Evolutionary conservation across 1,140 invertebrate species (phyloP).

Genomic region (Sycophila sp.): DNA sequence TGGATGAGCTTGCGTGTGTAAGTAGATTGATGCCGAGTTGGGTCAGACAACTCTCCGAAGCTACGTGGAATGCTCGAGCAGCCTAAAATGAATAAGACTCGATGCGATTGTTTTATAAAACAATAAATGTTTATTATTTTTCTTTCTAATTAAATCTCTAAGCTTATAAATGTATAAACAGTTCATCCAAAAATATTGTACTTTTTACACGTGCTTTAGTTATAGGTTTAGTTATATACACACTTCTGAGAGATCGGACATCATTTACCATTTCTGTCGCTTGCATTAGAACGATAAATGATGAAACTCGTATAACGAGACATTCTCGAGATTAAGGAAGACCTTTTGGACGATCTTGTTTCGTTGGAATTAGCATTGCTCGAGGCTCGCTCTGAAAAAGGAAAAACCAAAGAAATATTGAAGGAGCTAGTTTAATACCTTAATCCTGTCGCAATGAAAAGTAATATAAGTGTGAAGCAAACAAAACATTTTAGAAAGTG

Average conservation of each 20-base stretch:
- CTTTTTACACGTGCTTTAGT: neutral
- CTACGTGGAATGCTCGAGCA: too few species aligned
- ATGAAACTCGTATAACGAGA: conserved; percentile 46
- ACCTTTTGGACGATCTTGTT: conserved; percentile 49
- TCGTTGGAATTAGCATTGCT: conserved; percentile 50
- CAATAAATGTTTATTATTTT: conserved; percentile 30
- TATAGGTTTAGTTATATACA: neutral
- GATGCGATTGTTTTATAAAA: too few species aligned
- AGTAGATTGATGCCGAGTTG: too few species aligned
- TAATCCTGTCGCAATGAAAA: too few species aligned
- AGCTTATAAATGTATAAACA: neutral
- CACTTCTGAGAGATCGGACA: neutral
- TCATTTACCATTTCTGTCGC: conserved; percentile 45
- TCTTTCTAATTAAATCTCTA: too few species aligned
- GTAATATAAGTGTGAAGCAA: conserved; percentile 3
- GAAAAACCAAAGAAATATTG: neutral
- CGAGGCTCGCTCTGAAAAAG: conserved; percentile 46
- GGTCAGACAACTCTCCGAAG: too few species aligned
- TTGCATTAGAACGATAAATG: conserved; percentile 41
- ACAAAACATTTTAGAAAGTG: neutral
- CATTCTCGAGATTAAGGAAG: conserved; percentile 54
- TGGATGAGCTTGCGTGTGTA: too few species aligned
- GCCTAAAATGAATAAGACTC: too few species aligned
- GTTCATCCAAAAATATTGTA: conserved; percentile 7
- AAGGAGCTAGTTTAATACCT: too few species aligned